Evolutionary conservation across 2,113 vertebrate species (phyloP).

Genomic region (Macroglossus sobrinus): DNA sequence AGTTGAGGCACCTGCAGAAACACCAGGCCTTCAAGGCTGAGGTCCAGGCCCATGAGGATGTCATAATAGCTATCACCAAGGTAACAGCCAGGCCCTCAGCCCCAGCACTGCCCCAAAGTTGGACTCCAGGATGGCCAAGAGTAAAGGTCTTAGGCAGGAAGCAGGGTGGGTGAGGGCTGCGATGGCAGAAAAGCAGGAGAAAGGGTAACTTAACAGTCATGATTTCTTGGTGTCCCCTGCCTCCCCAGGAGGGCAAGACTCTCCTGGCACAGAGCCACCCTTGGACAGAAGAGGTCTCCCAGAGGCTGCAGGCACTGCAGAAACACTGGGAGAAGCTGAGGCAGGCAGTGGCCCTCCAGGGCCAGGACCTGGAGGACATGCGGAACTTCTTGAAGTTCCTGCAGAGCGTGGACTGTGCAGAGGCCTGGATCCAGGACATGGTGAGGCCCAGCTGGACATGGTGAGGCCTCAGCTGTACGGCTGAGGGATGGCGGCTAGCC

Average conservation of each 20-base stretch:
- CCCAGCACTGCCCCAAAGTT: not conserved
- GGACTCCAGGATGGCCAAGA: too few relatives aligned
- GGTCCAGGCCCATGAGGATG: conserved; percentile 87
- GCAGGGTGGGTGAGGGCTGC: not conserved
- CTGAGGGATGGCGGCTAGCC: not conserved
- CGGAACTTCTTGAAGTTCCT: conserved; percentile 90
- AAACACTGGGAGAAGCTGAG: conserved; percentile 88
- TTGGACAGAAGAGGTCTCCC: conserved; percentile 79
- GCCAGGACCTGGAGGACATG: conserved; percentile 87
- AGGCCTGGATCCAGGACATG: conserved; percentile 93
- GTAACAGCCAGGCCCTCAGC: conserved; percentile 64
- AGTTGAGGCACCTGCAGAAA: conserved; percentile 88
- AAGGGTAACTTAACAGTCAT: fast-evolving
- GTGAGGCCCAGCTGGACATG: conserved; percentile 72
- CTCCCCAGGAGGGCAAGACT: conserved; percentile 84
- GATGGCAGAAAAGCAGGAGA: not conserved
- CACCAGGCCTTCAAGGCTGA: conserved; percentile 93
- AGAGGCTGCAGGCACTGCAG: conserved; percentile 74
- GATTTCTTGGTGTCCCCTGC: not conserved
- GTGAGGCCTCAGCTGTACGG: too few relatives aligned
- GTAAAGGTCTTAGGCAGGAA: not conserved
- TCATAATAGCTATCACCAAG: conserved; percentile 84
- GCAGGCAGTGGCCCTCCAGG: conserved; percentile 80
- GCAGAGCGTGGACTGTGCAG: conserved; percentile 89
- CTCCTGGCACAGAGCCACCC: conserved; percentile 81